Evolutionary conservation across 2,113 vertebrate species (phyloP).

Genomic region (chimpanzee (Pan troglodytes)): NHGRI_mPanTro3-v2.1_pri NC_072404.2:32256001-32256500

Average conservation of each 20-base stretch:
- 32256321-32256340: too few species aligned
- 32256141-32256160: too few species aligned
- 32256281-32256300: too few species aligned
- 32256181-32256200: too few species aligned
- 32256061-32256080: background rate
- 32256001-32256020: background rate
- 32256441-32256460: background rate
- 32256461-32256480: background rate
- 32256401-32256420: background rate
- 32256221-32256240: too few species aligned
- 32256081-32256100: background rate
- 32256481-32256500: background rate
- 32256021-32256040: background rate
- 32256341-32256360: too few species aligned
- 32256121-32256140: slow-evolving; percentile 21
- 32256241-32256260: too few species aligned
- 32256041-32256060: background rate
- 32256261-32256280: too few species aligned
- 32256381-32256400: background rate
- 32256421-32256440: background rate
- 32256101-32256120: slow-evolving; percentile 5
- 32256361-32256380: background rate
- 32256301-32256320: too few species aligned
- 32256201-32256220: too few species aligned
- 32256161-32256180: too few species aligned